A percentile compares a stretch with the other conserved stretches of the same genome.
Evolutionary conservation across 2,797 vertebrate species (phyloP).

Genomic region (Poecilia velifera): DNA sequence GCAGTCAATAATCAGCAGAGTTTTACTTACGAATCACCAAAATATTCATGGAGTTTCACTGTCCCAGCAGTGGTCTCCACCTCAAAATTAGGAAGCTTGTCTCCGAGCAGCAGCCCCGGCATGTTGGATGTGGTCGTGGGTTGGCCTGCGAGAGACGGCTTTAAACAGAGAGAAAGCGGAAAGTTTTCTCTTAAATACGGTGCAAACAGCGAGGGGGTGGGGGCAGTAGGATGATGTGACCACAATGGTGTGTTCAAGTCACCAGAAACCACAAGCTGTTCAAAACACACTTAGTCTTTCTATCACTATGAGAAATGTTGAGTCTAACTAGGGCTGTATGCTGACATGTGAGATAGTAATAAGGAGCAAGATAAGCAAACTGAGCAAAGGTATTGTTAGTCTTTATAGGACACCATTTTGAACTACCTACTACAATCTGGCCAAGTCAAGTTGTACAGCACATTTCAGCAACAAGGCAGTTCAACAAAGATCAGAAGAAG

Average conservation of each 20-base stretch:
- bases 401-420: not conserved
- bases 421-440: not conserved
- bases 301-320: too few species aligned
- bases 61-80: slow-evolving; percentile 86
- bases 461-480: too few species aligned
- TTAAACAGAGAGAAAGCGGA: slow-evolving; percentile 19
- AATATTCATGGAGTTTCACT: slow-evolving; percentile 87
- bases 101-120: slow-evolving; percentile 89
- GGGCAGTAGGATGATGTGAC: too few species aligned
- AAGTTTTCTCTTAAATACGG: not conserved
- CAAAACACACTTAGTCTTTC: not conserved
- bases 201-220: not conserved
- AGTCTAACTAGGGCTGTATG: not conserved
- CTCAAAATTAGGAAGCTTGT: slow-evolving; percentile 89
- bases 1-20: not conserved
- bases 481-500: too few species aligned
- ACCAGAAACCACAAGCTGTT: not conserved
- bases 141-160: not conserved
- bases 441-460: not conserved
- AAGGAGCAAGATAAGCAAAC: not conserved
- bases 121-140: slow-evolving; percentile 62
- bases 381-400: not conserved
- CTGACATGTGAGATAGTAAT: not conserved
- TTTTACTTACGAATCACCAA: slow-evolving; percentile 89
- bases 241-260: not conserved